Conservation (phyloP, 2,113 vertebrate genomes). For the Thryonomys swinderianus region DNA sequence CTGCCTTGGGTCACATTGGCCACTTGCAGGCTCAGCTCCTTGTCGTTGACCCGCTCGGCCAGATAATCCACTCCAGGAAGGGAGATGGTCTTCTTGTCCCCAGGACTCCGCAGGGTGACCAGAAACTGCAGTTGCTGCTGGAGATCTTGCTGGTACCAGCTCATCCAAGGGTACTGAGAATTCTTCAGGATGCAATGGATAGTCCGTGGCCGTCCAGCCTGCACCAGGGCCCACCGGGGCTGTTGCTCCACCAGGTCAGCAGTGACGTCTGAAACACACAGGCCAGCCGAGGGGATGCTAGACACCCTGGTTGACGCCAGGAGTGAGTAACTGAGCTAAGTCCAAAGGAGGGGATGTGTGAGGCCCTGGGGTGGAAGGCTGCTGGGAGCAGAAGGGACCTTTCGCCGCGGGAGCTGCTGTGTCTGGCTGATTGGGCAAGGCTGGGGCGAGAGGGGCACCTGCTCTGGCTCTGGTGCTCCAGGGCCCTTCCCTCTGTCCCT, state of each 20-base stretch:
- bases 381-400: not conserved
- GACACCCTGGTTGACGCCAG: accelerated
- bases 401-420: not conserved
- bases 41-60: not conserved
- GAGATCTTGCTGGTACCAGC: slow-evolving; percentile 71
- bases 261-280: slow-evolving; percentile 65
- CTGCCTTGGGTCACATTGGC: slow-evolving; percentile 50
- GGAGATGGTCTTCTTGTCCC: not conserved
- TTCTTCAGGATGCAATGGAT: slow-evolving; percentile 56
- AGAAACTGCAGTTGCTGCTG: slow-evolving; percentile 49
- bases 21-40: not conserved
- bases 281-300: not conserved
- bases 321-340: not conserved
- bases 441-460: not conserved
- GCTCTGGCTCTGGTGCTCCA: not conserved
- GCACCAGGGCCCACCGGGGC: not conserved
- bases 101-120: not conserved
- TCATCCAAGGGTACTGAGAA: slow-evolving; percentile 63
- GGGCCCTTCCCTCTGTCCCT: not conserved
- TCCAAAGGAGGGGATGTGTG: not conserved
- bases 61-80: not conserved
- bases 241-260: slow-evolving; percentile 48
- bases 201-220: not conserved
- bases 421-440: not conserved
- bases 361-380: accelerated